Conservation (phyloP, 2,113 vertebrate species). For the Silurus glanis region DNA sequence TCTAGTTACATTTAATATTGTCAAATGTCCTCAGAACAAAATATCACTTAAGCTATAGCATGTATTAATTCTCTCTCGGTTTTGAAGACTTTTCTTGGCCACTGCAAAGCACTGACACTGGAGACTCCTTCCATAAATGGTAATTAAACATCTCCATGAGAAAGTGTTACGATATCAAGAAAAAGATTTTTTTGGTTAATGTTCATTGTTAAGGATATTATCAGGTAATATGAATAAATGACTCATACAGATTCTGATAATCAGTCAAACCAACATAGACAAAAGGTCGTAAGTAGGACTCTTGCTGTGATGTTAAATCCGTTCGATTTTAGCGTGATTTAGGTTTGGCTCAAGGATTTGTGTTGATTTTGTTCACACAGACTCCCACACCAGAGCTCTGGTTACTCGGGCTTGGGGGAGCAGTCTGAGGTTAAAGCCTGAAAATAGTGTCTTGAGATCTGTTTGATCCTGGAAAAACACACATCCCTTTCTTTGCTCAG, state of each 20-base stretch:
- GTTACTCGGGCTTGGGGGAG: neutral
- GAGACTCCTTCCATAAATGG: neutral
- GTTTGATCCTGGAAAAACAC: constrained; percentile 32
- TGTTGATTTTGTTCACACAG: neutral
- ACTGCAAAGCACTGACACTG: neutral
- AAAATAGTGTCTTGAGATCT: constrained; percentile 16
- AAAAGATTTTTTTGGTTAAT: neutral
- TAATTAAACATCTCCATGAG: neutral
- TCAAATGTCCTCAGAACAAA: neutral
- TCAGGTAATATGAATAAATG: neutral
- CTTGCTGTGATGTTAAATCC: neutral
- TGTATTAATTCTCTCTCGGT: neutral
- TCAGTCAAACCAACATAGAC: neutral
- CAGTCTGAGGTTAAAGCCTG: constrained; percentile 3
- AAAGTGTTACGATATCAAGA: neutral
- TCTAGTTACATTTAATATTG: neutral
- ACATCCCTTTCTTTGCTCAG: constrained; percentile 44
- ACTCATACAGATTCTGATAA: neutral
- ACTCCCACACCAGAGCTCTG: constrained; percentile 1
- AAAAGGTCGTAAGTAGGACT: neutral
- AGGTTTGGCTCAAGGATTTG: neutral
- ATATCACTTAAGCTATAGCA: neutral
- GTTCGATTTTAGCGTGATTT: neutral
- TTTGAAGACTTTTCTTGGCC: neutral
- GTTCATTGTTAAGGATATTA: neutral